Evolutionary conservation across 2,113 vertebrate genomes (phyloP).

Genomic region (Periophthalmodon schlosseri): DNA sequence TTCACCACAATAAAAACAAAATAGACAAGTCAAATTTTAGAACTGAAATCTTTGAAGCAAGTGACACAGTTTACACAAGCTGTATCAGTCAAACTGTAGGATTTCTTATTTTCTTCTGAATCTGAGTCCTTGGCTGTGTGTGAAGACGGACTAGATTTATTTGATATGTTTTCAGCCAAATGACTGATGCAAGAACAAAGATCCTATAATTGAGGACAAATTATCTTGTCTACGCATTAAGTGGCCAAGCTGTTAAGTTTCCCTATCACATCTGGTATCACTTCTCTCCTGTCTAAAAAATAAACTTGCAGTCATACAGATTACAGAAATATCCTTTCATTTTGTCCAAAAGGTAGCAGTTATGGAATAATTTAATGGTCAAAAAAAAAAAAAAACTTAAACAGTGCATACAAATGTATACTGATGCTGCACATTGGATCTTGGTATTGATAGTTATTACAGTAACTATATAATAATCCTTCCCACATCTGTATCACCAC

Average conservation of each 20-base stretch:
- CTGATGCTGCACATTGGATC: not conserved
- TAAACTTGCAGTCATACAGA: conserved; percentile 58
- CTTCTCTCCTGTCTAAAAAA: conserved; percentile 58
- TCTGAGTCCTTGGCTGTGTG: conserved; percentile 18
- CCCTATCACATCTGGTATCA: conserved; percentile 63
- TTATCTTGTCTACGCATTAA: conserved; percentile 57
- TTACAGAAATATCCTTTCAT: conserved; percentile 45
- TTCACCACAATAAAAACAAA: not conserved
- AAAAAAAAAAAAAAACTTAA: conserved; percentile 29
- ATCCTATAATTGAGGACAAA: conserved; percentile 64
- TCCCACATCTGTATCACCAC: conserved; percentile 11
- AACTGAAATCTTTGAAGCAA: not conserved
- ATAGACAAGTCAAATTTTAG: not conserved
- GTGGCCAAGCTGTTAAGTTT: conserved; percentile 55
- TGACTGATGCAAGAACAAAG: conserved; percentile 53
- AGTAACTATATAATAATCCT: not conserved
- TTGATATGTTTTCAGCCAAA: conserved; percentile 48
- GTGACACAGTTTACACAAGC: not conserved
- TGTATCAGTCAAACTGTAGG: not conserved
- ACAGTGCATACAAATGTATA: not conserved
- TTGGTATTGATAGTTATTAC: not conserved
- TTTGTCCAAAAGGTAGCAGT: conserved; percentile 21
- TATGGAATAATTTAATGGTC: conserved; percentile 37
- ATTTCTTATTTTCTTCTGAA: conserved; percentile 18
- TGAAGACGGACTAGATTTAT: conserved; percentile 36